phyloP scores from a whole-genome alignment of 2,113 vertebrate genomes.

The Oryzias curvinotus region DNA sequence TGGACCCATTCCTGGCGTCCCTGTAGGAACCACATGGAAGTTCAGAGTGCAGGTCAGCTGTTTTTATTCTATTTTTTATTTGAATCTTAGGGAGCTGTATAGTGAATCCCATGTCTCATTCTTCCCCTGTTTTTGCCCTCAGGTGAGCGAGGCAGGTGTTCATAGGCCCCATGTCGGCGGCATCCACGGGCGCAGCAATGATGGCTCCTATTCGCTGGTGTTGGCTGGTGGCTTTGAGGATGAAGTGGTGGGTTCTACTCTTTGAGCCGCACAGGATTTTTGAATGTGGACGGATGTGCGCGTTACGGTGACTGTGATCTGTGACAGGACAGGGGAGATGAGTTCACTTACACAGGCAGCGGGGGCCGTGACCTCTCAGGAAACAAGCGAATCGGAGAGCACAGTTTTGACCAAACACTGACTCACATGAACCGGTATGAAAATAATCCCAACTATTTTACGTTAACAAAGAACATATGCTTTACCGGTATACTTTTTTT shows the following conservation, averaged over 20 bases:
- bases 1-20: conserved; percentile 93
- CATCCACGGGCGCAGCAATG: conserved; percentile 96
- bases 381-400: conserved; percentile 98
- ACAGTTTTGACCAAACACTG: conserved; percentile 96
- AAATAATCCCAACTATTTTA: not conserved
- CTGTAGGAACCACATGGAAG: conserved; percentile 96
- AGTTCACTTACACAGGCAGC: conserved; percentile 98
- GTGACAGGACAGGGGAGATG: conserved; percentile 92
- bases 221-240: conserved; percentile 97
- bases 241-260: conserved; percentile 90
- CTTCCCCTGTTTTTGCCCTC: not conserved
- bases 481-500: not conserved
- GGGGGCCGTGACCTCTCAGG: conserved; percentile 98
- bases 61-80: not conserved
- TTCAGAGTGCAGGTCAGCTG: conserved; percentile 92
- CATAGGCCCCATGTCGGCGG: conserved; percentile 97
- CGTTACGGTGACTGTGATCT: not conserved
- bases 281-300: not conserved
- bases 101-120: not conserved
- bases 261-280: not conserved
- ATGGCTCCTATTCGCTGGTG: conserved; percentile 95
- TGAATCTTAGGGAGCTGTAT: too few species aligned
- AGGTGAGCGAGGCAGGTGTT: conserved; percentile 98
- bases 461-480: not conserved
- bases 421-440: conserved; percentile 98